Conservation (phyloP, 2,888 invertebrate genomes). For the Pardosa pseudoannulata region DNA sequence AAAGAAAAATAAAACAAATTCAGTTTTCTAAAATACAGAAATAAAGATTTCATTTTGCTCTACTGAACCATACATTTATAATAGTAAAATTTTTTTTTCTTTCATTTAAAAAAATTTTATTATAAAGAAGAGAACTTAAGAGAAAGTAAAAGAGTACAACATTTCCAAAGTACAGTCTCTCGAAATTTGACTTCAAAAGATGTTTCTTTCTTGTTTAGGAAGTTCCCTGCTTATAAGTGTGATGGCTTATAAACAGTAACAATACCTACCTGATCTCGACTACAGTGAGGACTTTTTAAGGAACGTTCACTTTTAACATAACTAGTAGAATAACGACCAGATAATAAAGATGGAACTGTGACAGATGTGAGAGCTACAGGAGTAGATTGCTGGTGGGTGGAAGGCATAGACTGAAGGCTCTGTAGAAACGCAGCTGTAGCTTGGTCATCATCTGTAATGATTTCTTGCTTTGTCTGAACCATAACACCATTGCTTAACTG, state of each 20-base stretch:
- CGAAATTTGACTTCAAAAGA: no score
- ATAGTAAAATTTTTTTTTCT: no score
- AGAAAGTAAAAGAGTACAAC: no score
- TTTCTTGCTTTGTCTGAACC: constrained; percentile 69
- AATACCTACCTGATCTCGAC: constrained; percentile 60
- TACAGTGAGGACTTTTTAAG: constrained; percentile 54
- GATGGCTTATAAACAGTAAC: no score
- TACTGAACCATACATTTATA: no score
- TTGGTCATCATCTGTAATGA: constrained; percentile 60
- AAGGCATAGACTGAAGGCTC: constrained; percentile 12
- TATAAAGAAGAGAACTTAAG: no score
- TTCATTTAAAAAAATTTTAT: no score
- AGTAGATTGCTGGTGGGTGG: constrained; percentile 21
- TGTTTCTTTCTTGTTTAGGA: no score
- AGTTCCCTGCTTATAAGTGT: no score
- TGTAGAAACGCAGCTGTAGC: constrained; percentile 6
- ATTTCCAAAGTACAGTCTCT: no score
- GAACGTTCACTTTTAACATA: constrained; percentile 50
- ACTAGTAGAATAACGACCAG: constrained; percentile 38
- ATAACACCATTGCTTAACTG: constrained; percentile 24
- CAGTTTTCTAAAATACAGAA: neutral
- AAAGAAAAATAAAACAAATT: no score
- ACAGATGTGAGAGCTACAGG: constrained; percentile 46
- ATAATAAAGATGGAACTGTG: constrained; percentile 28
- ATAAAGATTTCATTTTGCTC: no score